These are phyloP conservation scores for Dioctria rufipes DNA, from an alignment of 2,888 invertebrate genomes.

Conservation along the genomic window DNA sequence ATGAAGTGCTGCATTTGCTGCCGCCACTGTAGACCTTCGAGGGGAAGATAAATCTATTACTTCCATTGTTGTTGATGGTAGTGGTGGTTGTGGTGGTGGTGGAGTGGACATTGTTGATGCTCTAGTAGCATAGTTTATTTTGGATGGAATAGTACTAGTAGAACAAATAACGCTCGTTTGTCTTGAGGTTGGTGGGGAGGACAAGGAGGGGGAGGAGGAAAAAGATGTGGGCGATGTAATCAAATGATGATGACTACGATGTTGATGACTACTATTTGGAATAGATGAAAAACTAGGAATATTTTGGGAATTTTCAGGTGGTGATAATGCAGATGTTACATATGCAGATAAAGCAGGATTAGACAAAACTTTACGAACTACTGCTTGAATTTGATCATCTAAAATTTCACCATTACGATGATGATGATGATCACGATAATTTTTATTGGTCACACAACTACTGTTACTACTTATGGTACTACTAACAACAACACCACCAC, in stretches of 20 bases:
- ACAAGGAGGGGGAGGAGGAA: not conserved
- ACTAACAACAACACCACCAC: constrained; percentile 47
- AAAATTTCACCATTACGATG: constrained; percentile 1
- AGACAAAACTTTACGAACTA: constrained; percentile 36
- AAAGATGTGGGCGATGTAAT: too few relatives aligned
- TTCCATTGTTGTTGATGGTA: constrained; percentile 65
- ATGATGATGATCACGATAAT: too few relatives aligned
- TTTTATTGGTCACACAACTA: not conserved
- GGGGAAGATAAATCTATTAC: constrained; percentile 74
- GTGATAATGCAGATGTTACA: constrained; percentile 47
- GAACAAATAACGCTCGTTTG: constrained; percentile 70
- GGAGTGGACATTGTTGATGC: constrained; percentile 46
- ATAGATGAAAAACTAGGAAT: not conserved
- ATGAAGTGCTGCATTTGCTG: constrained; percentile 64
- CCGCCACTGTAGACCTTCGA: constrained; percentile 69
- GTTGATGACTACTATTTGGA: not conserved
- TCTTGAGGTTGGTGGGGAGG: constrained; percentile 15
- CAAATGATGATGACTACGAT: too few relatives aligned
- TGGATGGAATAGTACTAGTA: constrained; percentile 63
- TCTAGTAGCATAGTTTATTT: constrained; percentile 56
- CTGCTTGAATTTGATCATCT: constrained; percentile 27
- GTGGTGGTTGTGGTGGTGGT: not conserved
- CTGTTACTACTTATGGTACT: constrained; percentile 35
- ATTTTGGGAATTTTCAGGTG: constrained; percentile 6
- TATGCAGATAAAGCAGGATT: constrained; percentile 55